phyloP scores from a whole-genome alignment of 2,797 vertebrate genomes.

The Pangasius krempfi region DNA sequence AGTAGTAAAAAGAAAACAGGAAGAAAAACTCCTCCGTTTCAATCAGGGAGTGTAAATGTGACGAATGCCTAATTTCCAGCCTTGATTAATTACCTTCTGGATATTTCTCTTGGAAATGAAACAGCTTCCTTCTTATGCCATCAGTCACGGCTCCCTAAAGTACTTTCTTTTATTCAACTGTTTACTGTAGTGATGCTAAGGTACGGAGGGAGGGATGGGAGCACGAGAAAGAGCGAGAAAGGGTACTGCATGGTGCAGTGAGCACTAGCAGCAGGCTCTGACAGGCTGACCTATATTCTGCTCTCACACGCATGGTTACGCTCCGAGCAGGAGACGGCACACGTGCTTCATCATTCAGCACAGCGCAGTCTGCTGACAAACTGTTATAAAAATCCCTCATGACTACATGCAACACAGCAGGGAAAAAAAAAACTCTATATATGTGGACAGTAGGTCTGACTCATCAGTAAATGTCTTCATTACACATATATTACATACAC shows the following conservation, averaged over 20 bases:
- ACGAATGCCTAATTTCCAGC: neutral
- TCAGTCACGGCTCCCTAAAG: neutral
- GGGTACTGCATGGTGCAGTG: conserved; percentile 30
- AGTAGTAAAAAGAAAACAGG: neutral
- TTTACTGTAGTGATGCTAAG: neutral
- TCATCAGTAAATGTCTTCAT: neutral
- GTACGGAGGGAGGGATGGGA: neutral
- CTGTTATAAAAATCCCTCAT: conserved; percentile 5
- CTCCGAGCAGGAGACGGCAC: conserved; percentile 21
- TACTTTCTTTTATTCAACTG: neutral
- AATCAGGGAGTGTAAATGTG: neutral
- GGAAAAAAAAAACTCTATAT: neutral
- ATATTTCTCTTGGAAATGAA: conserved; percentile 9
- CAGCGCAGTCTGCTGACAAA: conserved; percentile 20
- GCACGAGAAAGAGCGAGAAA: neutral
- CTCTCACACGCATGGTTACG: conserved; percentile 36
- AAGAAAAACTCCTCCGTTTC: neutral
- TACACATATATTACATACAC: neutral
- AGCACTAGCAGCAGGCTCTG: conserved; percentile 54
- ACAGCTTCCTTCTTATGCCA: neutral
- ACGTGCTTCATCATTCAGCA: conserved; percentile 43
- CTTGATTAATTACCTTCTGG: neutral
- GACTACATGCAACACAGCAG: neutral
- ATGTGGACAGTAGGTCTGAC: neutral
- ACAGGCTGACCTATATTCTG: conserved; percentile 72